phyloP scores from a whole-genome alignment of 2,113 vertebrate genomes.

The Syrmaticus mikado region DNA sequence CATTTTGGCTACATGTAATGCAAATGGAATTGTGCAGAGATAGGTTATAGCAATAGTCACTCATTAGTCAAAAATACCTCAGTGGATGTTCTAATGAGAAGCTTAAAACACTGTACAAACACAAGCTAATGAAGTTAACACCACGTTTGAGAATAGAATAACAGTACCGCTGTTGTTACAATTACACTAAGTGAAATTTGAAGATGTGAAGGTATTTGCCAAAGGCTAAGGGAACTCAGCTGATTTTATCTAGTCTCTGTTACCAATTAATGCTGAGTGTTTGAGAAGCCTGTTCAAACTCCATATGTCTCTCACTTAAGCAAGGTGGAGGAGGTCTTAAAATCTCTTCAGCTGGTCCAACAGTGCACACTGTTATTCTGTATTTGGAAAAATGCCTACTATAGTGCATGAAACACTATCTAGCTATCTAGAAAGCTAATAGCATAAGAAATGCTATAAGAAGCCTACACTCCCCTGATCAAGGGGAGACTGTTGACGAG shows the following conservation, averaged over 20 bases:
- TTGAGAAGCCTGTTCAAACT: neutral
- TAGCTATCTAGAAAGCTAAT: neutral
- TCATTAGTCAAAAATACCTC: slow-evolving; percentile 35
- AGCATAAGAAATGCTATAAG: neutral
- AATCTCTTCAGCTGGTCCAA: neutral
- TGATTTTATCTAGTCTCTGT: slow-evolving; percentile 49
- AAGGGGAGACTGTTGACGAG: too few relatives aligned
- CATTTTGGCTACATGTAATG: neutral
- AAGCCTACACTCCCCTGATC: neutral
- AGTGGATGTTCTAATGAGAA: slow-evolving; percentile 20
- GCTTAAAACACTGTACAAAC: slow-evolving; percentile 43
- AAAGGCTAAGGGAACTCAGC: neutral
- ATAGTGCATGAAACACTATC: neutral
- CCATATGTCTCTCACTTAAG: neutral
- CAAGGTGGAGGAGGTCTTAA: neutral
- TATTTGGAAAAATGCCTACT: neutral
- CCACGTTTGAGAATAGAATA: neutral
- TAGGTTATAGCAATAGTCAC: slow-evolving; percentile 4
- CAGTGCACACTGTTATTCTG: neutral
- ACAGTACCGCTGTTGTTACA: slow-evolving; percentile 26
- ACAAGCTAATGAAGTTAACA: slow-evolving; percentile 40
- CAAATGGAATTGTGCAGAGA: neutral
- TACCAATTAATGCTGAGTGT: slow-evolving; percentile 23
- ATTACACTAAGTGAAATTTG: slow-evolving; percentile 56
- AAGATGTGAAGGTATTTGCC: slow-evolving; percentile 34